Evolutionary conservation across 2,797 vertebrate species (phyloP), one percentile per base, ranked within the genome.

Genomic region (Taeniopygia guttata): DNA sequence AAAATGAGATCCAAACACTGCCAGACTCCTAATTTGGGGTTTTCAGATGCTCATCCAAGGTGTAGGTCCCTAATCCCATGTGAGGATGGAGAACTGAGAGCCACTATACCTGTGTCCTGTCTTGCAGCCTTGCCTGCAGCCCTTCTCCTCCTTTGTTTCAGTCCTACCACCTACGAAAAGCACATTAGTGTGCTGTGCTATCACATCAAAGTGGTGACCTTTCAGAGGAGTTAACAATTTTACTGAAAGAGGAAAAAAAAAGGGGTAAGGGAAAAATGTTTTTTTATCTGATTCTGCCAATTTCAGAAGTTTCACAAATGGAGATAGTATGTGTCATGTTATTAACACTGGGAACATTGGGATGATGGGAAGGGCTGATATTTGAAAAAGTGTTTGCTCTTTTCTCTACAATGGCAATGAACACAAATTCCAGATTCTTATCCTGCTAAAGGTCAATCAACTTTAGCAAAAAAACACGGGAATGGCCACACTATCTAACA

Each of bases 151-250:
- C 18, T 91, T 87, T 80, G 48, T 80, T 95, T 85, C 87, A 46
- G 25, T 72, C 69, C 62, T 75, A 7, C 52, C 55, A 36, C 46
- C 42, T 7, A 48, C 30, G 32, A 91, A 96, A 93, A 90, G 15
- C 30, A 67, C 56, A 20, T 74, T 80, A 72, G 34, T 80, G 38
- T 2, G 2, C 54, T 70, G 18, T 60, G 42, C 46, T 92, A n/a
- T 94, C 84, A 78, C 27, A 64, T 77, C 42, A 80, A 60, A 94
- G 42, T 63, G 49, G n/a, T 81, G 82, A 88, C 89, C 89, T 94
- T 95, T 91, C 18, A 88, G 42, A 92, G 27, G 16, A 91, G 22
- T 30, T 81, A 87, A 62, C 32, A 76, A n/a, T 88, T 68, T 62
- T 58, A 51, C 68, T 2, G 1, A 58, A 55, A 78, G 49, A 51